Evolutionary conservation across 2,888 invertebrate genomes (phyloP).

Genomic region (Sacculina carcini): DNA sequence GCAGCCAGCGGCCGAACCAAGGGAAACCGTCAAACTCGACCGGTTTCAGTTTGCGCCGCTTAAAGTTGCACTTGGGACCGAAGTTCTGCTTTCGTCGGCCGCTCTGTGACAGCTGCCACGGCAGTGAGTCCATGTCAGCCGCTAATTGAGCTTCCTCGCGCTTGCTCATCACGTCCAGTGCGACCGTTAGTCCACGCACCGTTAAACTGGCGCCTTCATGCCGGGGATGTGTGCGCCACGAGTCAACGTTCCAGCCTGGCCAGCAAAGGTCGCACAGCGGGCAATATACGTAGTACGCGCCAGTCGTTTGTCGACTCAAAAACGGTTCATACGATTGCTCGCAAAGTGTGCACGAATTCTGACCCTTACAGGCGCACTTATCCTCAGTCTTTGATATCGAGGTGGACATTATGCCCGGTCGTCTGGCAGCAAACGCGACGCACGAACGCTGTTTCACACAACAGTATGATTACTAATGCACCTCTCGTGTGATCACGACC

Average conservation of each 20-base stretch:
- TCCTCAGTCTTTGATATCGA: no score
- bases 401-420: no score
- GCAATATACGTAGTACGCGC: slow-evolving; percentile 43
- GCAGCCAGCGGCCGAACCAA: slow-evolving; percentile 42
- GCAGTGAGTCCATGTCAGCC: slow-evolving; percentile 40
- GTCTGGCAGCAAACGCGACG: no score
- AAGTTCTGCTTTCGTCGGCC: slow-evolving; percentile 88
- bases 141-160: slow-evolving; percentile 40
- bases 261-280: slow-evolving; percentile 44
- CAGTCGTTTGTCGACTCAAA: not conserved
- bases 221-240: slow-evolving; percentile 35
- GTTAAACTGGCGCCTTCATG: slow-evolving; percentile 29
- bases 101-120: slow-evolving; percentile 82
- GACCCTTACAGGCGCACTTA: slow-evolving; percentile 90
- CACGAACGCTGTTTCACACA: no score
- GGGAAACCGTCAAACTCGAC: slow-evolving; percentile 74
- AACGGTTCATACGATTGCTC: slow-evolving; percentile 22
- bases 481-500: no score
- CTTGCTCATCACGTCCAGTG: slow-evolving; percentile 41
- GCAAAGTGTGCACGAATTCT: slow-evolving; percentile 62
- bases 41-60: slow-evolving; percentile 51
- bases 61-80: slow-evolving; percentile 96
- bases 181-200: slow-evolving; percentile 11
- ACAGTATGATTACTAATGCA: no score
- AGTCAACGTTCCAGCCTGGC: slow-evolving; percentile 38